Base-by-base conservation (phyloP, 2,888 invertebrate genomes). In the Hipparchia sbordonii region DNA sequence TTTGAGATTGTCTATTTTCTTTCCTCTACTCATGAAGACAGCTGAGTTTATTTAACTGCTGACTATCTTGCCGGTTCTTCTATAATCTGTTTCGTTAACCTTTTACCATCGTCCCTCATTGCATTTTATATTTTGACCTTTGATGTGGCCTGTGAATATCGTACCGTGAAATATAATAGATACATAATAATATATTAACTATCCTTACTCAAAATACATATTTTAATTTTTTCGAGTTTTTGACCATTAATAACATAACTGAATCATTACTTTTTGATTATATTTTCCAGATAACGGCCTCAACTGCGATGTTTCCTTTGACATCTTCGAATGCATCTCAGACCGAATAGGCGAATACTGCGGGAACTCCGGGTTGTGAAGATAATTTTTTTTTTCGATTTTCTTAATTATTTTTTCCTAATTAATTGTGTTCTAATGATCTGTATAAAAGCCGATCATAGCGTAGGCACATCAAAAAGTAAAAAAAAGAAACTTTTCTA, bases 241-340 rank as follows among this genome's bases (percentile, higher is more conserved):
- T 13, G 9, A 39, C 8, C 54, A 12, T 12, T 23, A 23, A 23
- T n/a, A n/a, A 23, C 23, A 23, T 23, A 0, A 23, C 23, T 23
- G 23, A 23, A 23, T 23, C 23, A 23, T 23, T 23, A 23, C 3
- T 46, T 72, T 33, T 65, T 61, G 61, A 57, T 39, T 39, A 2
- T 75, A 54, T 76, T 71, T 95, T 94, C 61, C 93, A 96, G 96
- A 95, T 83, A 95, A 95, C 78, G 96, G 96, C 10, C 95, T 95
- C 81, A 96, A 96, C 81, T 97, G 97, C 81, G 96, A 97, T 82
- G 90, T 97, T 62, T 96, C 97, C 0, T 97, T 96, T 85, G 96
- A 97, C 87, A 96, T 96, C 71, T 97, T 97, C 85, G 96, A 97
- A 84, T 97, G 97, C 84, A 96, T 97, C 78, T 96, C 97, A 6